Conservation (phyloP, 35 echinoderm and acorn worm species). For the Chiridota heheva region DNA sequence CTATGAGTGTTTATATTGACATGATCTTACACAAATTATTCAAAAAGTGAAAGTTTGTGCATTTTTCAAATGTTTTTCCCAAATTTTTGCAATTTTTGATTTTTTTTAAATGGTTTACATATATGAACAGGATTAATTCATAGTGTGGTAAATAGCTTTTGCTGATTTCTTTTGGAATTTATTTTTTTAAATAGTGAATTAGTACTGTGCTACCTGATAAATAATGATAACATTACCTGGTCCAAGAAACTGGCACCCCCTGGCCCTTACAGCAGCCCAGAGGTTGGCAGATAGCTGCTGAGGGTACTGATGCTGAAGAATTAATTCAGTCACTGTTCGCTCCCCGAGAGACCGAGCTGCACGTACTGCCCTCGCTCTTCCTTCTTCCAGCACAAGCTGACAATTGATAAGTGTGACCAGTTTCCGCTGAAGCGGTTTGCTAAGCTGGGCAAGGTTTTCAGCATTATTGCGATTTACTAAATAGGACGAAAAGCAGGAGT, state of each 20-base stretch:
- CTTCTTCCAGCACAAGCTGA: constrained; percentile 94
- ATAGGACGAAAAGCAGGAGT: constrained; percentile 8
- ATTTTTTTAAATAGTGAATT: no score
- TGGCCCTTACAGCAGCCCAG: constrained; percentile 90
- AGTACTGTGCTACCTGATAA: no score
- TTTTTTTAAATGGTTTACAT: no score
- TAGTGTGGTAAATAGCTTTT: no score
- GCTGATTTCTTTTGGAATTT: no score
- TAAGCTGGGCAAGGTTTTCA: constrained; percentile 23
- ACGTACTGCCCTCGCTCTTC: constrained; percentile 72
- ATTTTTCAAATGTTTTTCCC: no score
- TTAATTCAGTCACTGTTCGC: constrained; percentile 88
- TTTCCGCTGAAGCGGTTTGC: constrained; percentile 90
- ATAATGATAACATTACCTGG: no score
- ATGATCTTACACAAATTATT: no score
- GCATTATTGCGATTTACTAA: background rate
- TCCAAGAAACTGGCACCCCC: constrained; percentile 96
- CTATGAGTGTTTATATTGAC: no score
- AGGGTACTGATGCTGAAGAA: constrained; percentile 94
- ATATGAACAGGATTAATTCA: no score
- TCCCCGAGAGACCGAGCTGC: constrained; percentile 91
- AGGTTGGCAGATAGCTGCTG: constrained; percentile 91
- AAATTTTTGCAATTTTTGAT: no score
- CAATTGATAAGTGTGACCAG: constrained; percentile 89
- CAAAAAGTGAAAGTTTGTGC: no score